Base-by-base conservation (phyloP, 2,113 vertebrate species). In the Brienomyrus longianalis region DNA sequence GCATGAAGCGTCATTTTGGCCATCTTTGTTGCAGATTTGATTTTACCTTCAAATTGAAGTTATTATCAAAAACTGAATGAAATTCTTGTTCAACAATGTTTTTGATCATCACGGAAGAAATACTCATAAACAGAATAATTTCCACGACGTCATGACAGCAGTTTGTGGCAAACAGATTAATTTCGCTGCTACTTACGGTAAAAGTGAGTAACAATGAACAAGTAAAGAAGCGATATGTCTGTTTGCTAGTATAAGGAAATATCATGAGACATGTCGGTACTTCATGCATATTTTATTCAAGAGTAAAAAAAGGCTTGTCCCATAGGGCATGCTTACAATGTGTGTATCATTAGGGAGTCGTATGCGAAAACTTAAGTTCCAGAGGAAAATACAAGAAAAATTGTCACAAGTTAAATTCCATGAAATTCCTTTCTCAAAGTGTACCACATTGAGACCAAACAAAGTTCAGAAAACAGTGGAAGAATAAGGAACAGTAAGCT, bases 221-320 rank as follows among this genome's bases (percentile, higher is more conserved):
- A 66, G 59, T 66, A 27, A 31, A 70, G 27, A 31, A 70, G 62
- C 27, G 3, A 27, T 31, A 4, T 89, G 47, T 39, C 39, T 80
- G 48, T 39, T 21, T 80, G 17, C 15, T 6, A 17, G 51, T 17
- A 39, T 54, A 88, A 23, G 45, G 59, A 23, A n/a, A 90, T 50
- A 83, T 31, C n/a, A 54, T 11, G 5, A 89, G 91, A 89, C 91
- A 92, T 74, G 70, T 74, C 9, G 91, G 94, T 95, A 95, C 92
- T 95, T 96, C 96, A 97, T 97, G 96, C 96, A 97, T 96, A 96
- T 97, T 97, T 97, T 97, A 97, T 97, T 97, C 96, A 97, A 97
- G 95, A 97, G 96, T 97, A 97, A 96, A 97, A 96, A 96, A 95
- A 95, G 95, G 96, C 95, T 96, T 95, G 95, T 97, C 96, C 96